phyloP scores from a whole-genome alignment of 2,797 vertebrate species.

The Myotis pilosus region DNA sequence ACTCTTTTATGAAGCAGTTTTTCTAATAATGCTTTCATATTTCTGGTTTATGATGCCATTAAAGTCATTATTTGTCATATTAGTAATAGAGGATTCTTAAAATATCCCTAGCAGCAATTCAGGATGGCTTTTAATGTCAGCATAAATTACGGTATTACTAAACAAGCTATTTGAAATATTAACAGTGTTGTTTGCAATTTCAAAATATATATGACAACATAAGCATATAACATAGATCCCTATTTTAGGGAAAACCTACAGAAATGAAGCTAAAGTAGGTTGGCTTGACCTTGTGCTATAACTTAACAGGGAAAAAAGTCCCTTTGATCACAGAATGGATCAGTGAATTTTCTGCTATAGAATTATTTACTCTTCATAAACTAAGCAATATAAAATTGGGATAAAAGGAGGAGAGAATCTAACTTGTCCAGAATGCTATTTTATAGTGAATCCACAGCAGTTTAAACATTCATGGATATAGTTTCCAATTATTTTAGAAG shows the following conservation, averaged over 20 bases:
- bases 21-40: conserved; percentile 79
- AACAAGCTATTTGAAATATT: conserved; percentile 79
- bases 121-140: conserved; percentile 79
- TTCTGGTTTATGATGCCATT: conserved; percentile 79
- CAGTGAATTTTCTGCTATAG: not conserved
- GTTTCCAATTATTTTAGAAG: not conserved
- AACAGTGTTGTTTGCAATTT: conserved; percentile 71
- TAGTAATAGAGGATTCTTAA: conserved; percentile 78
- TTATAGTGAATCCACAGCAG: conserved; percentile 31
- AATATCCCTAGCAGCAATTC: conserved; percentile 77
- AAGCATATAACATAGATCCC: conserved; percentile 45
- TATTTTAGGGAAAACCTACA: conserved; percentile 46
- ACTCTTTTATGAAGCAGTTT: conserved; percentile 77
- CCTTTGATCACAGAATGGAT: not conserved
- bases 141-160: conserved; percentile 76
- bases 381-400: not conserved
- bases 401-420: not conserved
- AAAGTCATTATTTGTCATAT: conserved; percentile 80
- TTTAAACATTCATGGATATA: not conserved
- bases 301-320: conserved; percentile 39
- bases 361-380: conserved; percentile 21
- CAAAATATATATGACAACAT: conserved; percentile 70
- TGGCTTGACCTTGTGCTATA: not conserved
- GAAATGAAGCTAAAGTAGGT: conserved; percentile 37
- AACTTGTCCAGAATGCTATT: conserved; percentile 5